These are phyloP conservation scores for Lobophora halterata DNA, from an alignment of 2,888 invertebrate genomes.

Conservation along the genomic window DNA sequence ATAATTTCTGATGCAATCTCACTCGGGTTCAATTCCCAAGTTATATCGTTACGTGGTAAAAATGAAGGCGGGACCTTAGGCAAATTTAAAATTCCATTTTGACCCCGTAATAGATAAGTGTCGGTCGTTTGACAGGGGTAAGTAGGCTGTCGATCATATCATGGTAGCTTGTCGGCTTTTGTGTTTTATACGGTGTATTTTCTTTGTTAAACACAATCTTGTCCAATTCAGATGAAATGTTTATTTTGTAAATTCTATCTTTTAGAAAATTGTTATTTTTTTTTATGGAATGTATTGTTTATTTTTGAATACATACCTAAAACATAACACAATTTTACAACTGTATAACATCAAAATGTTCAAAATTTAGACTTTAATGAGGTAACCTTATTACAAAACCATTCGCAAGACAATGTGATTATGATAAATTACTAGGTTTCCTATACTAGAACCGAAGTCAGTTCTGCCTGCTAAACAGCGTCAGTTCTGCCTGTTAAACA, in stretches of 20 bases:
- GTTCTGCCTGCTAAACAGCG: conserved; percentile 17
- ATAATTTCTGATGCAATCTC: conserved; percentile 73
- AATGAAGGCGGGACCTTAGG: conserved; percentile 27
- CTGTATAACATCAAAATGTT: no score
- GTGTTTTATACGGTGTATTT: conserved; percentile 32
- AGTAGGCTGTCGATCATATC: conserved; percentile 45
- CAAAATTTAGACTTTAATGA: no score
- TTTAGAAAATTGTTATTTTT: no score
- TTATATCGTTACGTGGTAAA: conserved; percentile 30
- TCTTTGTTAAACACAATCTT: conserved; percentile 38
- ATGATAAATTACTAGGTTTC: conserved; percentile 7
- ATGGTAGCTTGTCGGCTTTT: conserved; percentile 23
- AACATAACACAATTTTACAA: no score
- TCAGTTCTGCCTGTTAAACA: conserved; percentile 27
- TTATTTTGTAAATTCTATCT: not conserved
- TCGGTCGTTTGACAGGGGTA: conserved; percentile 47
- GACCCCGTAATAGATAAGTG: conserved; percentile 46
- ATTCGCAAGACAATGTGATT: no score
- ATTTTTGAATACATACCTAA: no score
- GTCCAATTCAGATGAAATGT: conserved; percentile 20
- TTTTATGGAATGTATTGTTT: no score
- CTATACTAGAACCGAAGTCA: conserved; percentile 6
- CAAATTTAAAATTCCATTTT: conserved; percentile 38
- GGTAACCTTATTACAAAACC: no score
- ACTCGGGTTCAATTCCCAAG: conserved; percentile 58